Evolutionary conservation across 2,113 vertebrate genomes (phyloP), one percentile per base, ranked within the genome.

Genomic region (Scolopax mira): DNA sequence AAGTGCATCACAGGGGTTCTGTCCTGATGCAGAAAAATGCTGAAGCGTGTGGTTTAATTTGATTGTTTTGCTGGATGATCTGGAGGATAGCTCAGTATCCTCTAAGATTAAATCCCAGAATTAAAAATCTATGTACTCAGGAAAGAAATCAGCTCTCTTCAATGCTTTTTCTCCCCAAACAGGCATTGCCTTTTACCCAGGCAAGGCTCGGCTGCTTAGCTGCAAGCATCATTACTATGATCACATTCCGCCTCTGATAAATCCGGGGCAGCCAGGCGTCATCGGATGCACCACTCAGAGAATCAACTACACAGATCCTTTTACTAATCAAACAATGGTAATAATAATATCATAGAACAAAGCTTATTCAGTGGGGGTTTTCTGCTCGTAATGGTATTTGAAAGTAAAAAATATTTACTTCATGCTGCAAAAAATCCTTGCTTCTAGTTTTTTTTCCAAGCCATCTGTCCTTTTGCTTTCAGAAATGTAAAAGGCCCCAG

Each of bases 131-230:
- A 0, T 52, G 35, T 65, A 33, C 33, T 73, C 35, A 31, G 33
- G 31, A 88, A 74, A 51, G 51, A 90, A 92, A 87, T 75, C 19
- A 27, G 6, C 37, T 75, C 48, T 95, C 52, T 90, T 15, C 58
- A 48, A 44, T 72, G 16, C n/a, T 66, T 87, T 60, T 79, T 48
- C 54, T 90, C 44, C 42, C 51, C 2, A 80, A 69, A 49, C 97
- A 99, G 99, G 99, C 81, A 99, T 99, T 67, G 99, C 99, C 78
- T 98, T 99, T 52, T 99, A 98, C 69, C 99, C 98, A 0, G 99
- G 98, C 35, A 98, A 98, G 65, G 99, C 99, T 84, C 97, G 80
- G 90, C 96, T 99, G 91, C 96, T 99, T 61, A 99, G 99, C 98
- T 99, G 99, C 95, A 98, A 95, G 61, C 99, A 99, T 92, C 97